A percentile compares a stretch with the other conserved stretches of the same genome.
Evolutionary conservation across 2,888 invertebrate genomes (phyloP).

Genomic region (Acronicta leporina): DNA sequence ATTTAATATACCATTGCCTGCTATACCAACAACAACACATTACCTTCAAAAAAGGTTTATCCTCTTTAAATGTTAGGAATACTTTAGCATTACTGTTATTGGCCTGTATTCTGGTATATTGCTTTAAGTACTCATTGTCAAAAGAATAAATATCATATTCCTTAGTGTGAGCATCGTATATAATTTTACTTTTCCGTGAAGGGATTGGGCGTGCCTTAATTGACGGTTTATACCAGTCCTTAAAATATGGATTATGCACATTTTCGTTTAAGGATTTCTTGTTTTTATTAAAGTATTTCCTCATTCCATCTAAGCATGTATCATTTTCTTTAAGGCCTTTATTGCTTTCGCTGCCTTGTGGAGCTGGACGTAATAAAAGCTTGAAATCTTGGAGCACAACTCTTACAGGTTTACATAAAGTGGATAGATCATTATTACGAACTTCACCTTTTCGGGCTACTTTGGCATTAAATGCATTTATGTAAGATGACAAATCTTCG

Average conservation of each 20-base stretch:
- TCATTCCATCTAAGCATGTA: too few relatives aligned
- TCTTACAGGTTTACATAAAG: constrained; percentile 36
- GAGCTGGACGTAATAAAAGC: neutral
- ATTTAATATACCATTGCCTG: constrained; percentile 42
- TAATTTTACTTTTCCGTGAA: constrained; percentile 4
- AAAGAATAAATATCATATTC: constrained; percentile 31
- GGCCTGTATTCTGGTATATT: constrained; percentile 27
- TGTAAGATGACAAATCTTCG: constrained; percentile 8
- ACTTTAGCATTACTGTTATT: neutral
- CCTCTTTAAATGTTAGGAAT: neutral
- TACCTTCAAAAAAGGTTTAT: neutral
- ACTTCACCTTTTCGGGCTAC: constrained; percentile 11
- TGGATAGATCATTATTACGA: neutral
- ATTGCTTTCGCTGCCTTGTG: neutral
- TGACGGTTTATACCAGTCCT: neutral
- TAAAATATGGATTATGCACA: neutral
- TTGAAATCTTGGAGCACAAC: constrained; percentile 27
- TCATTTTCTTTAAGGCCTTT: too few relatives aligned
- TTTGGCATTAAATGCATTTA: constrained; percentile 28
- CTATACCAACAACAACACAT: constrained; percentile 64
- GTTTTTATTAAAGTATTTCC: too few relatives aligned
- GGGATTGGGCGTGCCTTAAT: neutral
- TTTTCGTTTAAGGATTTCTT: neutral
- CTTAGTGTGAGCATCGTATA: constrained; percentile 26
- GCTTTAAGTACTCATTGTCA: constrained; percentile 6